Evolutionary conservation across 2,113 vertebrate species (phyloP).

Genomic region (Lepus timidus): DNA sequence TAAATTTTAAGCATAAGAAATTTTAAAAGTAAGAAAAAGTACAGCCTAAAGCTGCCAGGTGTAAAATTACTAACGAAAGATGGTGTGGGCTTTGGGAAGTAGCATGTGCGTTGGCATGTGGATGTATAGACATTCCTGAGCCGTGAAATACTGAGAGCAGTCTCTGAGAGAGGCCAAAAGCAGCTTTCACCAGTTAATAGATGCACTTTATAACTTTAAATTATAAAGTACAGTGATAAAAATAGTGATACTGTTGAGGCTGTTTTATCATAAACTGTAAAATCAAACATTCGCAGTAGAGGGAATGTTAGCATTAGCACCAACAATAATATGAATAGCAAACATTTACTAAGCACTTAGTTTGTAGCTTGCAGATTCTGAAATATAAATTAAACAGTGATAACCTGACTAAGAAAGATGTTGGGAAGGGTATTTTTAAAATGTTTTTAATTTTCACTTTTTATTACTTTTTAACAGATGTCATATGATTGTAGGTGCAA

Average conservation of each 20-base stretch:
- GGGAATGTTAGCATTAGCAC: too few species aligned
- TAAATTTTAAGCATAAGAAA: constrained; percentile 26
- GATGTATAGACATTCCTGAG: constrained; percentile 17
- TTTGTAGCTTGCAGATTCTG: background rate
- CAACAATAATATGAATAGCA: background rate
- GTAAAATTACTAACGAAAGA: constrained; percentile 7
- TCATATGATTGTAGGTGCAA: too few species aligned
- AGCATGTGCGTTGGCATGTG: background rate
- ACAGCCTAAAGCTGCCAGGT: background rate
- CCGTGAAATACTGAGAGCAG: background rate
- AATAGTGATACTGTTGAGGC: background rate
- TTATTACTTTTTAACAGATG: too few species aligned
- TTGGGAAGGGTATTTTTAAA: background rate
- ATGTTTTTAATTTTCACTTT: too few species aligned
- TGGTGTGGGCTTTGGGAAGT: background rate
- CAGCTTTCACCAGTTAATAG: background rate
- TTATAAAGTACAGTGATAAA: background rate
- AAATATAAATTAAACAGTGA: constrained; percentile 27
- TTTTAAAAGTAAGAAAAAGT: background rate
- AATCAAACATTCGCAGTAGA: constrained; percentile 5
- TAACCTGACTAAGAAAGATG: constrained; percentile 33
- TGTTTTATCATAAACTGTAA: background rate
- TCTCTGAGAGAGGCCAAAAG: constrained; percentile 29
- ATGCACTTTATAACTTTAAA: background rate
- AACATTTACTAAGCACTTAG: constrained; percentile 14